phyloP scores from a whole-genome alignment of 37 sponge, comb jelly and placozoan species.

The Beroe forskalii region DNA sequence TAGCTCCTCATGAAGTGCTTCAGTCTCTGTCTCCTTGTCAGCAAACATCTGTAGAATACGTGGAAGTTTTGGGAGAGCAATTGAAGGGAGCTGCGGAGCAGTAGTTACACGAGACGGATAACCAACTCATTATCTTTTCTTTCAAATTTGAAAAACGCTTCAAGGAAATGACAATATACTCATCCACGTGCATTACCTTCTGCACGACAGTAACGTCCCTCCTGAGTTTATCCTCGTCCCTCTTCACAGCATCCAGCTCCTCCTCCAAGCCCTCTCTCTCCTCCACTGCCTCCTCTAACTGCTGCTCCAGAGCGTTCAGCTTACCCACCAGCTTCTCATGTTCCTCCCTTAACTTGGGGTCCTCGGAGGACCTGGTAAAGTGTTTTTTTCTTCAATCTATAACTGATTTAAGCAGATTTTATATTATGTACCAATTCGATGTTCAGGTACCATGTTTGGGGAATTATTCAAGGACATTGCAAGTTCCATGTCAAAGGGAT shows the following conservation, averaged over 20 bases:
- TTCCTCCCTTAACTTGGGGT: neutral
- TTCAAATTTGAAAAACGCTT: too few relatives aligned
- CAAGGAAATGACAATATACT: too few relatives aligned
- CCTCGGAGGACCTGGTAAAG: neutral
- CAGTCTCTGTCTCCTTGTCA: constrained; percentile 57
- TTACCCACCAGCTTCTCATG: constrained; percentile 3
- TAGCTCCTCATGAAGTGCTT: neutral
- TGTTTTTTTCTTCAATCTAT: neutral
- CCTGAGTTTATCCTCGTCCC: constrained; percentile 25
- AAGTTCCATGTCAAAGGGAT: too few relatives aligned
- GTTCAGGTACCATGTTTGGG: neutral
- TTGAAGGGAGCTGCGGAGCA: too few relatives aligned
- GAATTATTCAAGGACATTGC: too few relatives aligned
- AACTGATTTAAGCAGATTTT: too few relatives aligned
- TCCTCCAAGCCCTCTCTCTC: constrained; percentile 22
- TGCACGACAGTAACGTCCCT: neutral
- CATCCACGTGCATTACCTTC: constrained; percentile 28
- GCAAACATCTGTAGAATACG: constrained; percentile 50
- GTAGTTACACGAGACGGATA: too few relatives aligned
- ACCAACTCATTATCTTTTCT: too few relatives aligned
- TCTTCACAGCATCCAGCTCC: constrained; percentile 41
- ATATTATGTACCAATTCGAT: neutral
- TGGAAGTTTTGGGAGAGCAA: too few relatives aligned
- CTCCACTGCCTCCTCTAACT: neutral
- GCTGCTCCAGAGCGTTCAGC: neutral